Conservation (phyloP, 2,888 invertebrate genomes). For the Mesorhabditis belari region DNA sequence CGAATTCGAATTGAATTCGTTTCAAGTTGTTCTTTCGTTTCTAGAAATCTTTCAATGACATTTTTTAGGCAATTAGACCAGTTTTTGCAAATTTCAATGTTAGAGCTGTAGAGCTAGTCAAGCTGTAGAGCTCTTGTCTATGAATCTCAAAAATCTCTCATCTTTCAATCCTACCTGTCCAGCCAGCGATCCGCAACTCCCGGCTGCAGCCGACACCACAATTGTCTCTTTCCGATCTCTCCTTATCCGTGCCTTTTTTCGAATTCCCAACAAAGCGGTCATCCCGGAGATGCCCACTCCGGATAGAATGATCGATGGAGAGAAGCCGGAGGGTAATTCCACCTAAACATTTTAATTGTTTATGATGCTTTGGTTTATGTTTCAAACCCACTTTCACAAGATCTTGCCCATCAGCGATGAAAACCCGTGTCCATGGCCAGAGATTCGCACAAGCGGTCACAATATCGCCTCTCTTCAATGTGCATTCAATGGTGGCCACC, state of each 20-base stretch:
- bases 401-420: constrained; percentile 20
- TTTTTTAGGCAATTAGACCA: too few relatives aligned
- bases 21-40: too few relatives aligned
- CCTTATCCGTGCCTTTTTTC: constrained; percentile 47
- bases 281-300: constrained; percentile 53
- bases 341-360: constrained; percentile 15
- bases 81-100: too few relatives aligned
- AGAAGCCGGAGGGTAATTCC: constrained; percentile 24
- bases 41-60: too few relatives aligned
- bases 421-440: constrained; percentile 28
- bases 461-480: constrained; percentile 16
- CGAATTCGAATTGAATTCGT: too few relatives aligned
- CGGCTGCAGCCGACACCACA: constrained; percentile 55
- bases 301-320: constrained; percentile 37
- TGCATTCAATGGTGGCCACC: constrained; percentile 6
- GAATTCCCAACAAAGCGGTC: constrained; percentile 53
- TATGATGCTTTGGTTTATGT: too few relatives aligned
- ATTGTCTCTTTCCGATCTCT: constrained; percentile 51
- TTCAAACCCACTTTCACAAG: constrained; percentile 17
- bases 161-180: constrained; percentile 51
- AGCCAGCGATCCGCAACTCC: constrained; percentile 54
- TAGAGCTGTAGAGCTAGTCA: too few relatives aligned
- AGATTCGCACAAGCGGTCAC: constrained; percentile 21
- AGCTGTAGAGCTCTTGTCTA: too few relatives aligned
- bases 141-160: too few relatives aligned